These are phyloP conservation scores for Aquatica leii DNA, from an alignment of 2,888 invertebrate genomes.

Conservation along the genomic window DNA sequence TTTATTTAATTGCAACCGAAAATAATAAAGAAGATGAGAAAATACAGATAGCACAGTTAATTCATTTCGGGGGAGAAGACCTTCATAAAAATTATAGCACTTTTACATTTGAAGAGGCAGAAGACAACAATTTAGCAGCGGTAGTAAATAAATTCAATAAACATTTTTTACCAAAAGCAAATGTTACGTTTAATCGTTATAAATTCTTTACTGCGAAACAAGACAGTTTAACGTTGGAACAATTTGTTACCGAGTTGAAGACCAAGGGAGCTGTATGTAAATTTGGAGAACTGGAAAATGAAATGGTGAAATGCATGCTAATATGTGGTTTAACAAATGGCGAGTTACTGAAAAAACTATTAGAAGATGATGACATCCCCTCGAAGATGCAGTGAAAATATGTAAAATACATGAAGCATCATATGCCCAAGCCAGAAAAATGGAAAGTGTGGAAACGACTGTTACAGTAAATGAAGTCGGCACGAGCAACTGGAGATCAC, in stretches of 20 bases:
- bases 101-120: neutral
- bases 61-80: too few relatives aligned
- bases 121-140: neutral
- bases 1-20: too few relatives aligned
- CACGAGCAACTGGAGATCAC: neutral
- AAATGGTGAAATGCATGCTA: slow-evolving; percentile 37
- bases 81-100: too few relatives aligned
- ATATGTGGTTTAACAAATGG: slow-evolving; percentile 38
- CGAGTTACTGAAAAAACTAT: slow-evolving; percentile 35
- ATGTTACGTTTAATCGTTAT: neutral
- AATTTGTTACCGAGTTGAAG: slow-evolving; percentile 34
- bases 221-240: slow-evolving; percentile 35
- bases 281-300: neutral
- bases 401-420: slow-evolving; percentile 26
- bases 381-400: slow-evolving; percentile 36
- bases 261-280: slow-evolving; percentile 11
- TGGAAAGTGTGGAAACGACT: neutral
- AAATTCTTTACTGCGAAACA: neutral
- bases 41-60: neutral
- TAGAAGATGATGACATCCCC: slow-evolving; percentile 34
- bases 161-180: too few relatives aligned
- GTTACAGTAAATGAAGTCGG: neutral
- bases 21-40: neutral
- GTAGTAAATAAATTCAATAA: too few relatives aligned
- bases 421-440: neutral